These are phyloP conservation scores for Solenopsis fugax DNA, from an alignment of 1,140 invertebrate species.

Conservation along the genomic window DNA sequence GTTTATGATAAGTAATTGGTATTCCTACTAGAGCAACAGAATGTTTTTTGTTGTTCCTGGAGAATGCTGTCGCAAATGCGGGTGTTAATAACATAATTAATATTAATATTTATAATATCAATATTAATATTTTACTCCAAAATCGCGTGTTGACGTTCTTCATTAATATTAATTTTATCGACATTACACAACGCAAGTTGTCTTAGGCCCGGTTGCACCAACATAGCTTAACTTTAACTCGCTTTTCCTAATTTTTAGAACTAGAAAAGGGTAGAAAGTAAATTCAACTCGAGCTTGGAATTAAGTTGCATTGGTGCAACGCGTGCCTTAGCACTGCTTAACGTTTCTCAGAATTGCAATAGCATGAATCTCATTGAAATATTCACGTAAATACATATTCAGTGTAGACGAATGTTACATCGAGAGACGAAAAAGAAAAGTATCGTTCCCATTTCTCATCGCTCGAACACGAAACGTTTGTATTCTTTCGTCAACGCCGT, in stretches of 20 bases:
- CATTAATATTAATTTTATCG: not conserved
- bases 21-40: not conserved
- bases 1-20: not conserved
- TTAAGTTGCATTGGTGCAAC: too few species aligned
- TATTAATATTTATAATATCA: not conserved
- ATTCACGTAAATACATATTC: not conserved
- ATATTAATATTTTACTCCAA: not conserved
- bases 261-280: too few species aligned
- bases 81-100: not conserved
- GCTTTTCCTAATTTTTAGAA: too few species aligned
- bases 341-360: not conserved
- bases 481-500: conserved; percentile 45
- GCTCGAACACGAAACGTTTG: conserved; percentile 20
- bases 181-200: not conserved
- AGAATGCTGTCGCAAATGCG: not conserved
- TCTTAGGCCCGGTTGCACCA: too few species aligned
- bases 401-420: not conserved
- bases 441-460: conserved; percentile 29
- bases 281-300: too few species aligned
- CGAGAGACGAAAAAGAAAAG: conserved; percentile 4
- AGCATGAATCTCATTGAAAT: not conserved
- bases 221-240: too few species aligned
- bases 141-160: not conserved
- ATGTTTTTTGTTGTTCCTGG: not conserved
- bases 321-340: not conserved